These are phyloP conservation scores for Porites rus DNA, from an alignment of 92 coral and sea anemone genomes.

Conservation along the genomic window DNA sequence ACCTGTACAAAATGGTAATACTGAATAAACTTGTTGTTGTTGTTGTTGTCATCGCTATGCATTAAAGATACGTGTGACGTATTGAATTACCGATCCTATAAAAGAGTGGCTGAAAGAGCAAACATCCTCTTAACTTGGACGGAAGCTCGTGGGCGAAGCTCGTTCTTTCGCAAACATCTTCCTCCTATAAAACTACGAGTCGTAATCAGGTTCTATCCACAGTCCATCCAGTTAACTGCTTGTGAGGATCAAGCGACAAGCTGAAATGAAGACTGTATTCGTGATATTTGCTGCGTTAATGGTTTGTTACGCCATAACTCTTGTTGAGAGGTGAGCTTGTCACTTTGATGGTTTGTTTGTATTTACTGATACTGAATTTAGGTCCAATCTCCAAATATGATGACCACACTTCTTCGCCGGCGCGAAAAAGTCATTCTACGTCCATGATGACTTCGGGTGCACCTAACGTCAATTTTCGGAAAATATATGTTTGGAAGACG, in stretches of 20 bases:
- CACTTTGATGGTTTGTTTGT: no score
- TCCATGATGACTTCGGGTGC: no score
- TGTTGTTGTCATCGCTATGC: no score
- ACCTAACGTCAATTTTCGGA: no score
- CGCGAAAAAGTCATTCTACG: no score
- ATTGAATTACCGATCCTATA: no score
- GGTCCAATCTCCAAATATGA: not conserved
- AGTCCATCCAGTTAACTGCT: not conserved
- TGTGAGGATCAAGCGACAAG: not conserved
- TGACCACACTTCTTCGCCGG: not conserved
- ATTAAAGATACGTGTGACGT: no score
- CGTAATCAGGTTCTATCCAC: not conserved
- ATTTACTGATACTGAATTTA: not conserved
- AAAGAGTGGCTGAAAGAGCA: no score
- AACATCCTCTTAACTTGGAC: not conserved
- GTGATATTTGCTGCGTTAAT: not conserved
- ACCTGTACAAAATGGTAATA: no score
- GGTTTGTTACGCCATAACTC: not conserved
- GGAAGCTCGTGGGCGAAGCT: slow-evolving; percentile 16
- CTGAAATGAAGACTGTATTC: slow-evolving; percentile 9
- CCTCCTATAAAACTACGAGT: not conserved
- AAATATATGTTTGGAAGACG: no score
- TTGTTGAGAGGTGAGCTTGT: slow-evolving; percentile 17
- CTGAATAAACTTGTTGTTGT: no score
- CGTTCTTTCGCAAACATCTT: slow-evolving; percentile 17